Base-by-base conservation (phyloP, 1,140 invertebrate species). In the Drosophila ananassae region DNA sequence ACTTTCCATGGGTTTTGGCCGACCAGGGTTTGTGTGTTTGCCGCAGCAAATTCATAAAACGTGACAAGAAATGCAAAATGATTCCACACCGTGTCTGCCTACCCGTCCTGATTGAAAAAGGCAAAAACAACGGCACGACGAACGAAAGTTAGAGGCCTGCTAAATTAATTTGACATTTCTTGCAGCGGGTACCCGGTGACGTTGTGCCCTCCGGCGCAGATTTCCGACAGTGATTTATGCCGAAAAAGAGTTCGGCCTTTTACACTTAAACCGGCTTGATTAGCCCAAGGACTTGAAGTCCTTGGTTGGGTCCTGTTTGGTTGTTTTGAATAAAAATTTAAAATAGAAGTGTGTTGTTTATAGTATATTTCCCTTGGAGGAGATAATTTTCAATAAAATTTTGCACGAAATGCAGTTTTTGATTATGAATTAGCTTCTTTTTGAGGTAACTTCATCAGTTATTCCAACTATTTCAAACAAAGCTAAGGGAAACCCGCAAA, bases 141-240 rank as follows among this genome's bases (percentile, higher is more conserved):
- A 22, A 22, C 17, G 51, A 89, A 57, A 71, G 67, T 73, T 76
- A 73, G 69, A 63, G 57, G 58, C 59, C 62, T 67, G 82, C 64
- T 87, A 87, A 87, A 87, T 87, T 87, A 89, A 87, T 87, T 87
- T 87, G 83, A 83, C 83, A 89, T 87, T 79, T 79, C 67, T 82
- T 89, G 83, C 55, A 80, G 75, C 51, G 74, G 74, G 52, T 51
- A 68, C 56, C 61, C 68, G 32, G 51, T 62, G 71, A 47, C 53
- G 51, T 47, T 48, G 13, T 72, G 46, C 62, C 50, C 57, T 44
- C 41, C 21, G 13, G 28, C 21, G 5, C 13, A 51, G 73, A 75
- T 74, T 71, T 55, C 51, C 52, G 63, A 56, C 37, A 61, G 58
- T 83, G 83, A 87, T 87, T 87, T 83, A 87, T 87, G 83, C 73